Evolutionary conservation across 64 coral and sea anemone genomes (phyloP).

Genomic region (Pocillopora damicornis): DNA sequence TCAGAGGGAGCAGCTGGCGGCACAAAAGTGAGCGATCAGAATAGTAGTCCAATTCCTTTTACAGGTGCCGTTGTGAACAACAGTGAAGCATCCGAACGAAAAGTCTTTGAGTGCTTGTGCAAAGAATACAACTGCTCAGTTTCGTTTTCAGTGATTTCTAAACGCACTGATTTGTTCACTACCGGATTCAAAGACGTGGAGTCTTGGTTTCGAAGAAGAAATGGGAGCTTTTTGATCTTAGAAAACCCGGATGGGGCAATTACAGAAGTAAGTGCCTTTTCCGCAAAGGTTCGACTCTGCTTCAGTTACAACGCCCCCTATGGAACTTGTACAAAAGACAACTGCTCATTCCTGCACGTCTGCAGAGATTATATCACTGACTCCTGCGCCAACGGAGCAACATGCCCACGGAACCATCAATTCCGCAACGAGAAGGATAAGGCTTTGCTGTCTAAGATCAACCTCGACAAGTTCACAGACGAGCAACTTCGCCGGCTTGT

Average conservation of each 20-base stretch:
- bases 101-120: constrained; percentile 57
- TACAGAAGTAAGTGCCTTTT: constrained; percentile 42
- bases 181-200: constrained; percentile 31
- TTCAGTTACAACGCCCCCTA: constrained; percentile 24
- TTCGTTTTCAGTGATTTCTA: constrained; percentile 49
- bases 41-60: background rate
- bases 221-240: constrained; percentile 42
- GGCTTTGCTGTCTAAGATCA: constrained; percentile 17
- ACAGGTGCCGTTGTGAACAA: too few species aligned
- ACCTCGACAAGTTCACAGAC: constrained; percentile 36
- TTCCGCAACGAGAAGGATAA: constrained; percentile 50
- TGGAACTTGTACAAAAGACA: constrained; percentile 5
- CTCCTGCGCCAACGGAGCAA: constrained; percentile 31
- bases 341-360: constrained; percentile 64
- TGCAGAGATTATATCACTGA: constrained; percentile 52
- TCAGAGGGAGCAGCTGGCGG: background rate
- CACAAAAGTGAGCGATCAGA: background rate
- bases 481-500: constrained; percentile 41
- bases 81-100: constrained; percentile 23
- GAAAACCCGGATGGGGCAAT: constrained; percentile 38
- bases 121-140: constrained; percentile 39
- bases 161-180: constrained; percentile 44
- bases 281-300: constrained; percentile 40
- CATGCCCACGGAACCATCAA: constrained; percentile 48
- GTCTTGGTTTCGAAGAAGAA: constrained; percentile 44